Percentiles rank a stretch among this genome's conserved stretches.
Conservation (phyloP, 2,888 invertebrate species). For the Chrysolina haemoptera region DNA sequence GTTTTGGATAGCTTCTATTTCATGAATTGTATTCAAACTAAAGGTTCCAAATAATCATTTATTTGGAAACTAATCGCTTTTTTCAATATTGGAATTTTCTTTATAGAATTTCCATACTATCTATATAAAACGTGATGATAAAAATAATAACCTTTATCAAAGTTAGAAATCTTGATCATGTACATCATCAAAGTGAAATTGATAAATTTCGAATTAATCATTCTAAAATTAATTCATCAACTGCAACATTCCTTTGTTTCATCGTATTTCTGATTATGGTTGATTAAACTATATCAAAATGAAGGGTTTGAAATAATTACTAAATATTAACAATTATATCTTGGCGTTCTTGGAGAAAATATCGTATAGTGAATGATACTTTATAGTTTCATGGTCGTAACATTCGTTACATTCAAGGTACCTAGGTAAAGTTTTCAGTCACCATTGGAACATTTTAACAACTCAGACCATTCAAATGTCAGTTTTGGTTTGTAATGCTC, state of each 20-base stretch:
- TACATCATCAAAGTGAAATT: conserved; percentile 36
- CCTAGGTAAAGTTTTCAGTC: too few relatives aligned
- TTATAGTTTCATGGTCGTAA: background rate
- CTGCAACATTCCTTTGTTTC: background rate
- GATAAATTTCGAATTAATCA: background rate
- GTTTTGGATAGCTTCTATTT: too few relatives aligned
- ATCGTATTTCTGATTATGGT: background rate
- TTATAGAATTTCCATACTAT: too few relatives aligned
- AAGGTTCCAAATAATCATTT: too few relatives aligned
- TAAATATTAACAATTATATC: background rate
- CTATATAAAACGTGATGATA: too few relatives aligned
- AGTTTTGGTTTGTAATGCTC: too few relatives aligned
- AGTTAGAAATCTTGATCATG: background rate
- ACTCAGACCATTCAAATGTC: too few relatives aligned
- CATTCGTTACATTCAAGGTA: too few relatives aligned
- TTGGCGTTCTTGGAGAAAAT: background rate
- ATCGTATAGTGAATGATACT: background rate
- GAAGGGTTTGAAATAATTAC: background rate
- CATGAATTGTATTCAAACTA: too few relatives aligned
- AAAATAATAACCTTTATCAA: background rate
- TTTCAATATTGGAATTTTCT: too few relatives aligned
- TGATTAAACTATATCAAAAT: background rate
- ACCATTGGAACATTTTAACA: too few relatives aligned
- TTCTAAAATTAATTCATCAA: background rate
- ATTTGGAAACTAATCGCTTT: too few relatives aligned